These are phyloP conservation scores for human DNA, from an alignment of 2,113 vertebrate genomes.

Conservation along the genomic window DNA sequence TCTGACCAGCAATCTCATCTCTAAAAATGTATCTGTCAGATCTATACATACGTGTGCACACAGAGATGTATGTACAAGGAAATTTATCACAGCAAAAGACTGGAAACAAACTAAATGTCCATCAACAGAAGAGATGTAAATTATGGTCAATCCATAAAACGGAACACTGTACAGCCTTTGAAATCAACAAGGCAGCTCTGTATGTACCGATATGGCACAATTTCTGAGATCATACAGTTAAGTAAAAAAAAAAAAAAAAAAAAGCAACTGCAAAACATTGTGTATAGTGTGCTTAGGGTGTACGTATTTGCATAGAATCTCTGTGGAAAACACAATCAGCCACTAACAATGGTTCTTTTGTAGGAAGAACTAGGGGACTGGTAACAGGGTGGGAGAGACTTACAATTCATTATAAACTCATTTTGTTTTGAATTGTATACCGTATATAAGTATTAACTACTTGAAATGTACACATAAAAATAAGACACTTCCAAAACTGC, in stretches of 20 bases:
- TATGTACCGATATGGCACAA: constrained; percentile 20
- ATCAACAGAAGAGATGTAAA: constrained; percentile 38
- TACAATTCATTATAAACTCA: not conserved
- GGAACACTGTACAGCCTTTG: not conserved
- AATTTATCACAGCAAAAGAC: not conserved
- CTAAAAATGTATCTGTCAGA: constrained; percentile 30
- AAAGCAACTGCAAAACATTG: not conserved
- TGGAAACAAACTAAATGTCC: constrained; percentile 23
- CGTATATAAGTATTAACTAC: not conserved
- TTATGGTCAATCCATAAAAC: not conserved
- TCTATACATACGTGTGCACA: not conserved
- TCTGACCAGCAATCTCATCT: constrained; percentile 44
- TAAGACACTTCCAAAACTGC: not conserved
- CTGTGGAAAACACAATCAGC: not conserved
- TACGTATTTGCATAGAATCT: constrained; percentile 45
- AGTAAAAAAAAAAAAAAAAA: not conserved
- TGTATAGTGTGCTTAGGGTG: not conserved
- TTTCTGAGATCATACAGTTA: constrained; percentile 56
- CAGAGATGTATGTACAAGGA: not conserved
- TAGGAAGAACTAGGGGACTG: not conserved
- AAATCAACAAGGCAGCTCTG: constrained; percentile 47
- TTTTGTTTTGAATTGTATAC: not conserved
- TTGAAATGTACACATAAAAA: not conserved
- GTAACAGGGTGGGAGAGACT: not conserved
- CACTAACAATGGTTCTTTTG: not conserved